Percentiles rank a stretch among this genome's conserved stretches.
Conservation (phyloP, 2,888 invertebrate species). For the Proisotoma minuta region DNA sequence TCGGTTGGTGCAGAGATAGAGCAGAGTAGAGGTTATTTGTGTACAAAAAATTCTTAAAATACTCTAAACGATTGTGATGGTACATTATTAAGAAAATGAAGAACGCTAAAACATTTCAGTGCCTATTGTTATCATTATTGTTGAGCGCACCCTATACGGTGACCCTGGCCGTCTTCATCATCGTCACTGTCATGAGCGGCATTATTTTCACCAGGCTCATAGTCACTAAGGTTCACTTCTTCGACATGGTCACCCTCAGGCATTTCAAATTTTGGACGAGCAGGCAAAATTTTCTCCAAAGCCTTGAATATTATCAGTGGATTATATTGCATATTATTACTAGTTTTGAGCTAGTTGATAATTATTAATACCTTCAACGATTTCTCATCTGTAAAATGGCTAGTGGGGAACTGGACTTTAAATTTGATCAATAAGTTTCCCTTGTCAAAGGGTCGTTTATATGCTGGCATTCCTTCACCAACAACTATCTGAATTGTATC, state of each 20-base stretch:
- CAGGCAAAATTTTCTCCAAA: slow-evolving; percentile 70
- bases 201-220: slow-evolving; percentile 57
- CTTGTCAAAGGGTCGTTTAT: slow-evolving; percentile 75
- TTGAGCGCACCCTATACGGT: slow-evolving; percentile 73
- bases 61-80: neutral
- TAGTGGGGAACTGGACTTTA: slow-evolving; percentile 76
- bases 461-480: slow-evolving; percentile 86
- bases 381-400: slow-evolving; percentile 68
- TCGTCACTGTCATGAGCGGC: slow-evolving; percentile 58
- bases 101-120: neutral
- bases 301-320: slow-evolving; percentile 51
- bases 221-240: slow-evolving; percentile 76
- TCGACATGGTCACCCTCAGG: slow-evolving; percentile 77
- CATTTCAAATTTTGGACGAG: slow-evolving; percentile 64
- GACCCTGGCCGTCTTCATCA: slow-evolving; percentile 60
- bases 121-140: slow-evolving; percentile 56
- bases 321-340: neutral
- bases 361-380: slow-evolving; percentile 56
- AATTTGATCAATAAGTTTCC: slow-evolving; percentile 85
- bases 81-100: neutral
- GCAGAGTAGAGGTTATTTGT: neutral
- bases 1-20: neutral
- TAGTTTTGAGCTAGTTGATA: slow-evolving; percentile 18
- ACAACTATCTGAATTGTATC: slow-evolving; percentile 64
- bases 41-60: neutral